phyloP scores from a whole-genome alignment of 2,113 vertebrate genomes.

The Channa argus region DNA sequence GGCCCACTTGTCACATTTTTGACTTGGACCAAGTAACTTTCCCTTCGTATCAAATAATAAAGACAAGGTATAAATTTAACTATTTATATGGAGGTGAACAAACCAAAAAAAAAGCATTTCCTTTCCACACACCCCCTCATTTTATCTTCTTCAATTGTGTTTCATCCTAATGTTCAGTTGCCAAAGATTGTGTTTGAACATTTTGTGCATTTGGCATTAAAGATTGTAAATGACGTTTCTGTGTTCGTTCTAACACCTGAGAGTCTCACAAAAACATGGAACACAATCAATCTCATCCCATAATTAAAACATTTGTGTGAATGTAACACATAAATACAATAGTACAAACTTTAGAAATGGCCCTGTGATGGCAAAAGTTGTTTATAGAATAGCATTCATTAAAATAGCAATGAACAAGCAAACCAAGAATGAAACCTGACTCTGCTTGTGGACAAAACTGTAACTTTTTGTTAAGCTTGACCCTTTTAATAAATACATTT shows the following conservation, averaged over 20 bases:
- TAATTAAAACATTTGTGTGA: constrained; percentile 28
- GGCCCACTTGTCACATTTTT: constrained; percentile 40
- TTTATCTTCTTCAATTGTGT: constrained; percentile 10
- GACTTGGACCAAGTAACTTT: constrained; percentile 32
- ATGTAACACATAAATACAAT: constrained; percentile 57
- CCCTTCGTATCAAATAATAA: constrained; percentile 32
- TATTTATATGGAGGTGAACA: constrained; percentile 25
- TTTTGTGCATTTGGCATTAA: constrained; percentile 51
- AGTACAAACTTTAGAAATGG: constrained; percentile 38
- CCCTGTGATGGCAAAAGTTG: constrained; percentile 26
- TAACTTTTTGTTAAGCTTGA: constrained; percentile 3
- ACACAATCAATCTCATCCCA: constrained; percentile 24
- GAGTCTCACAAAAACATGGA: constrained; percentile 52
- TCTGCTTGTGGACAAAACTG: constrained; percentile 16
- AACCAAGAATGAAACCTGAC: constrained; percentile 24
- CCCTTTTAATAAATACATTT: constrained; percentile 27
- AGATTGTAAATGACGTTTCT: constrained; percentile 49
- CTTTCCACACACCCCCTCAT: constrained; percentile 10
- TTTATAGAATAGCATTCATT: constrained; percentile 22
- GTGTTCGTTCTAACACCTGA: constrained; percentile 65
- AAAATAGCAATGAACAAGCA: constrained; percentile 42
- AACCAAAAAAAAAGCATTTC: constrained; percentile 21
- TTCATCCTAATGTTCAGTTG: constrained; percentile 6
- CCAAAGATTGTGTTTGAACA: constrained; percentile 23
- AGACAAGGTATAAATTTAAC: constrained; percentile 31